Evolutionary conservation across 1,140 invertebrate genomes (phyloP), one percentile per base, ranked within the genome.

Genomic region (Tetraneura akinire): DNA sequence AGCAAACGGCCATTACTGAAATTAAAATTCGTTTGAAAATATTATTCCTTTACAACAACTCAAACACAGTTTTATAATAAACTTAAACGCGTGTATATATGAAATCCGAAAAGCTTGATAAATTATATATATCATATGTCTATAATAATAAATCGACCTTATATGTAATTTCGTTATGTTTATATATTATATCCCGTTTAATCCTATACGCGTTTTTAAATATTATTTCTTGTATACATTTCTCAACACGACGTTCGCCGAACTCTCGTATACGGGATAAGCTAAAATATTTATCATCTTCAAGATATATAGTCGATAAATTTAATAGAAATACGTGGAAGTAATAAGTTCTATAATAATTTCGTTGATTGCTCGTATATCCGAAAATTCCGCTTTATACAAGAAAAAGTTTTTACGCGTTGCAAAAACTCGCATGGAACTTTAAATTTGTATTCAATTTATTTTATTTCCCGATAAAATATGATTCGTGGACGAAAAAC

Each of bases 401-500:
- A 60, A 23, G 18, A 42, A 62, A 68, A 68, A 68, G 42, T 68
- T 68, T 26, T 62, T 32, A 11, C 32, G 13, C 32, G 16, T 3
- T 29, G 29, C 26, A 14, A n/a, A 29, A 71, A 51, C 23, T 71
- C 49, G 29, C 51, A 29, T 51, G 11, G n/a, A 51, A 71, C 23
- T 71, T 51, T 29, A 71, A n/a, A 71, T 71, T 49, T n/a, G 8
- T 10, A 14, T 49, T 71, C 68, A 32, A 71, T 51, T 71, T 51
- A 71, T 71, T 9, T 66, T 42, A 3, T 62, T 18, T 66, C n/a
- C 10, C 13, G 42, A 42, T 42, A 45, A 6, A 66, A 66, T n/a
- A n/a, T 13, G n/a, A 66, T 66, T 14, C 16, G 8, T 16, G 4
- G n/a, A 23, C 23, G 21, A 1, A 47, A 47, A 26, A 23, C 45